A percentile compares a stretch with the other conserved stretches of the same genome.
phyloP scores from a whole-genome alignment of 2,113 vertebrate genomes.

The Corapipo altera region DNA sequence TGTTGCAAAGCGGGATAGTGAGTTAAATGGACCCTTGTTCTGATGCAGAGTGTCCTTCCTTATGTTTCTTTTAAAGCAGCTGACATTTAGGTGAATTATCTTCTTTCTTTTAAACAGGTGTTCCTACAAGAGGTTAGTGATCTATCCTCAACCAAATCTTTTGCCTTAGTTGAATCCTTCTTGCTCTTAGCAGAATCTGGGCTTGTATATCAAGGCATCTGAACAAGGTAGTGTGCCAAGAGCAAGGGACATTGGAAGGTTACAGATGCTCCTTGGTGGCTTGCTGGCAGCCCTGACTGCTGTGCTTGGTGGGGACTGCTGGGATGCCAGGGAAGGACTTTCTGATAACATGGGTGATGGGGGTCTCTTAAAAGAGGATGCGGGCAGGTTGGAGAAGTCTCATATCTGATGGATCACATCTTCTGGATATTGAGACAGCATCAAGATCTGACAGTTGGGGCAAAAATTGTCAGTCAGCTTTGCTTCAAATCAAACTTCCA shows the following conservation, averaged over 20 bases:
- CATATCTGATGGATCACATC: background rate
- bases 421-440: background rate
- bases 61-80: background rate
- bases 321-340: background rate
- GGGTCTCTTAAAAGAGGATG: background rate
- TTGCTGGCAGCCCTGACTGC: background rate
- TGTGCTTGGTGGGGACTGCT: background rate
- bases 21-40: background rate
- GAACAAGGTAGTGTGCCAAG: background rate
- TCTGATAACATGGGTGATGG: background rate
- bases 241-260: background rate
- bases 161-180: background rate
- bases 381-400: background rate
- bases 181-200: background rate
- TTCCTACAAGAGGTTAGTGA: background rate
- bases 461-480: background rate
- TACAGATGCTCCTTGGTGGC: background rate
- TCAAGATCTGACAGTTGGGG: background rate
- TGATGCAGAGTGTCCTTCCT: background rate
- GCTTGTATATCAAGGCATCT: background rate
- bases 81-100: background rate
- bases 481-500: background rate
- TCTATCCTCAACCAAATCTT: background rate
- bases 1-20: background rate
- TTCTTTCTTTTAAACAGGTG: background rate